Percentiles rank a stretch among this genome's conserved stretches.
Evolutionary conservation across 2,113 vertebrate genomes (phyloP).

Genomic region (Elaphurus davidianus): DNA sequence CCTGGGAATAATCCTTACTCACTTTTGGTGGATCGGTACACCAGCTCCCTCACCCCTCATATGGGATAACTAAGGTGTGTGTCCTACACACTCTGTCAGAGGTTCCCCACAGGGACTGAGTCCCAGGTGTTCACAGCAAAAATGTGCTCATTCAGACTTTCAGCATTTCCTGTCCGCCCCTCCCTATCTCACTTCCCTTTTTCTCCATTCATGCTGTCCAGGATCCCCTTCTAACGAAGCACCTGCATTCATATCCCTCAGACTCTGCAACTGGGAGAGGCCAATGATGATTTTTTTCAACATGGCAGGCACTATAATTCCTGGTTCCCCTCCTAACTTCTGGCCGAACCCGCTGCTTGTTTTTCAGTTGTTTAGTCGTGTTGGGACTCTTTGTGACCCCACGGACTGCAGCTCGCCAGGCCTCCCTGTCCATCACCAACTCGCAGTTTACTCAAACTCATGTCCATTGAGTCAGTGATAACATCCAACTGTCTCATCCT

Average conservation of each 20-base stretch:
- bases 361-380: neutral
- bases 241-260: neutral
- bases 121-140: neutral
- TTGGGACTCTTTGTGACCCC: fast-evolving
- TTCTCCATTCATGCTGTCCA: neutral
- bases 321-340: neutral
- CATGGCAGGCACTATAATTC: neutral
- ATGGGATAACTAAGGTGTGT: neutral
- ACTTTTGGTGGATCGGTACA: neutral
- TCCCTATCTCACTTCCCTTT: neutral
- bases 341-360: neutral
- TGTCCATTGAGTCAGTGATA: neutral
- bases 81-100: neutral
- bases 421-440: neutral
- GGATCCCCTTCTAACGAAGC: neutral
- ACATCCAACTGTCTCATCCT: neutral
- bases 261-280: neutral
- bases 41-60: neutral
- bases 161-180: neutral
- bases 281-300: neutral
- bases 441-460: neutral
- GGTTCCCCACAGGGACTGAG: neutral
- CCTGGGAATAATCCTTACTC: neutral
- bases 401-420: neutral
- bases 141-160: neutral